phyloP scores from a whole-genome alignment of 2,797 vertebrate species.

The Choloepus didactylus region DNA sequence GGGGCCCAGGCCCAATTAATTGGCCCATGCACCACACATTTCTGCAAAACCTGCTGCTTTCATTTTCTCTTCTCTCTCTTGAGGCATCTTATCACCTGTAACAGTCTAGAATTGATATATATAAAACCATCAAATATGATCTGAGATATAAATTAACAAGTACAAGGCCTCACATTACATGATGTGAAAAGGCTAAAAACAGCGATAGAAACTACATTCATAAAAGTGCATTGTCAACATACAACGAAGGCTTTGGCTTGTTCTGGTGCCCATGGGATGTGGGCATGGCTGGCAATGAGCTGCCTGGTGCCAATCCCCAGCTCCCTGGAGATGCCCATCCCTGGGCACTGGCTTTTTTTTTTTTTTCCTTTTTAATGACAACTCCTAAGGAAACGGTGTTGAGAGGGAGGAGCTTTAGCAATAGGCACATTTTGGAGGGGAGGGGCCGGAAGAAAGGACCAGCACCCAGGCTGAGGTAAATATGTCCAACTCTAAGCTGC shows the following conservation, averaged over 20 bases:
- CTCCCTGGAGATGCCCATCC: conserved; percentile 77
- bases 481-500: conserved; percentile 81
- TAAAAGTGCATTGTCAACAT: conserved; percentile 95
- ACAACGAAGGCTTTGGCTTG: conserved; percentile 90
- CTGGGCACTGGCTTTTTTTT: conserved; percentile 71
- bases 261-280: conserved; percentile 85
- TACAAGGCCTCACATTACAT: conserved; percentile 93
- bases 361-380: conserved; percentile 57
- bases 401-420: conserved; percentile 81
- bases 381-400: conserved; percentile 73
- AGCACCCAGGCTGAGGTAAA: conserved; percentile 85
- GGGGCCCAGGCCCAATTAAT: conserved; percentile 66
- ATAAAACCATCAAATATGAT: conserved; percentile 92
- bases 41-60: conserved; percentile 98
- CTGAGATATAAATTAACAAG: conserved; percentile 94
- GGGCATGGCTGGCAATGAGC: conserved; percentile 78
- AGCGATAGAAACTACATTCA: conserved; percentile 93
- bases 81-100: conserved; percentile 90
- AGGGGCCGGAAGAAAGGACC: conserved; percentile 80
- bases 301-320: conserved; percentile 73
- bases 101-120: conserved; percentile 91
- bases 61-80: conserved; percentile 85
- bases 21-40: conserved; percentile 88
- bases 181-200: conserved; percentile 91
- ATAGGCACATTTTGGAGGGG: conserved; percentile 84